Evolutionary conservation across 2,113 vertebrate species (phyloP), one percentile per base, ranked within the genome.

Genomic region (Menura novaehollandiae): DNA sequence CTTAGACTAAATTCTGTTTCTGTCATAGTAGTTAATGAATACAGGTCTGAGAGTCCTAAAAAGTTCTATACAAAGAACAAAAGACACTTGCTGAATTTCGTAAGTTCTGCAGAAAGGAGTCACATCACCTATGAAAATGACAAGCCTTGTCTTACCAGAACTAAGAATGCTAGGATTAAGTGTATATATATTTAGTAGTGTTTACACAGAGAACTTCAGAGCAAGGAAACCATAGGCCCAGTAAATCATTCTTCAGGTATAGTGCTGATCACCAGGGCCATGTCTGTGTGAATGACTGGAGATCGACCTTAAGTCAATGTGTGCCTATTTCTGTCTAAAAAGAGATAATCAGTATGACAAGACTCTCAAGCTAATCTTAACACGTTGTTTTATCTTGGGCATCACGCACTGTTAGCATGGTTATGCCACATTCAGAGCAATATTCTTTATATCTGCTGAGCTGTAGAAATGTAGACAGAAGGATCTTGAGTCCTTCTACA

Each of bases 251-350:
- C 19, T 76, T 73, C 79, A 35, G 0, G 1, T 18, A 32, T 12
- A 41, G 26, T 0, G 0, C 15, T 47, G 66, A 76, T 41, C 47
- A 49, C 41, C 1, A 2, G 23, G 18, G 33, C 24, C 7, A 0
- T 5, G 52, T 28, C 46, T 22, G 37, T 26, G 35, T 35, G n/a
- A 91, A 62, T 1, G 18, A 32, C 8, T 74, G 39, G 35, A 90
- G 44, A 77, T 0, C 27, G 43, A 64, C 51, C 51, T 41, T 19
- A 72, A 72, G 33, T 23, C 52, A 51, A 23, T 39, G 9, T 6
- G 15, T 13, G n/a, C 15, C 6, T 67, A 23, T 46, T 67, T 60
- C 21, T 53, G 46, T 23, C 59, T 52, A 76, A 83, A 88, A 88
- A 51, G 58, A 80, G 30, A 82, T 15, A 6, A 80, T 53, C 14